Evolutionary conservation across 1,140 invertebrate genomes (phyloP), one percentile per base, ranked within the genome.

Genomic region (Adoxophyes honmai): DNA sequence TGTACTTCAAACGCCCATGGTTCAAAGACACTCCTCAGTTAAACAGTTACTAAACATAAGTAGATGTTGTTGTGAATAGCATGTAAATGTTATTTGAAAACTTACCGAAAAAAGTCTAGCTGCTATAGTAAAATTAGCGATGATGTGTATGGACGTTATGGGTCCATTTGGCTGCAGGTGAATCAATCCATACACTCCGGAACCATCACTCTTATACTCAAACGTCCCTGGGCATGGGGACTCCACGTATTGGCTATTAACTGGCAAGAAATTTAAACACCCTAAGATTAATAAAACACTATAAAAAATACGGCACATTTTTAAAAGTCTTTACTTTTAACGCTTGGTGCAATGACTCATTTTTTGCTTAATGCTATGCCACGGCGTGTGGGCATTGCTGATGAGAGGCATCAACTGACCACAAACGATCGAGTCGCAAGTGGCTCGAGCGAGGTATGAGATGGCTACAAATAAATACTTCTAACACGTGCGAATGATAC

Each of bases 211-310:
- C 34, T 59, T 57, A 52, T 68, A 75, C 15, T 72, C 63, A 62
- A 75, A 75, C 6, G 62, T 54, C 18, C 54, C 62, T 0, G 73
- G 73, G 37, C 73, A 75, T 7, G 73, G 73, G 5, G 70, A 73
- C 33, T 61, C 62, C 9, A 35, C 56, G 44, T 64, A 60, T 35
- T 64, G 61, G 9, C 61, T 38, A 57, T n/a, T 39, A 7, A 69
- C 70, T 39, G 53, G 36, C 36, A 55, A 33, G 14, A 11, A 53
- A 53, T 13, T 53, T 35, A 33, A 8, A 35, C 7, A 53, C 13
- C 33, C 18, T 48, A 48, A 48, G 18, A 48, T 6, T 33, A 53
- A 4, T 53, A 53, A 35, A 53, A 53, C 33, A 53, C 35, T 53
- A 53, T 53, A 53, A 53, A 53, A 8, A 8, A 36, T 9, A 13